Percentiles rank a stretch among this genome's conserved stretches.
Conservation (phyloP, 2,113 vertebrate species). For the Nothocercus nigrocapillus region DNA sequence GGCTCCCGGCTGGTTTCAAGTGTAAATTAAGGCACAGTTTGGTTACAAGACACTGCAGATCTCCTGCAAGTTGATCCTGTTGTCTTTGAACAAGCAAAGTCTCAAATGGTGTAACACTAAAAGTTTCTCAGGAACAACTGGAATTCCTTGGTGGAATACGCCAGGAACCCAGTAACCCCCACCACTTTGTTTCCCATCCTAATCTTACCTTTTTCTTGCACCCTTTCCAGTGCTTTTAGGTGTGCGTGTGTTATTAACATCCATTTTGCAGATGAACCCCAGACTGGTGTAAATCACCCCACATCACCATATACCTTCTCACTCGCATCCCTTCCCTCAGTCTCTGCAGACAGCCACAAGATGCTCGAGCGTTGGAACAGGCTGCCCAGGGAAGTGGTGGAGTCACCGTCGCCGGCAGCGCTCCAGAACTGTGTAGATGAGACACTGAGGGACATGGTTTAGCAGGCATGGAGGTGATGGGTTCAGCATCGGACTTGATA, state of each 20-base stretch:
- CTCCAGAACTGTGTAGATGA: too few relatives aligned
- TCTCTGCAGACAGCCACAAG: accelerated
- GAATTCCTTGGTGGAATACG: neutral
- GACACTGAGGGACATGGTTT: too few relatives aligned
- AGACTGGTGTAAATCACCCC: neutral
- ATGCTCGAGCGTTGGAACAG: too few relatives aligned
- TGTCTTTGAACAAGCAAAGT: neutral
- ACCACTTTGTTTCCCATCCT: neutral
- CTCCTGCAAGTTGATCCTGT: too few relatives aligned
- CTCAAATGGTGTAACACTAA: neutral
- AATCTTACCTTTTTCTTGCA: neutral
- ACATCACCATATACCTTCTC: accelerated
- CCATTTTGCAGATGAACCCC: accelerated
- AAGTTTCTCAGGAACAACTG: accelerated
- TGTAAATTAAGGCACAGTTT: neutral
- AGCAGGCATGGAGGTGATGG: too few relatives aligned
- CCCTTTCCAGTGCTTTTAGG: neutral
- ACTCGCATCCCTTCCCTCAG: neutral
- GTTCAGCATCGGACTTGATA: too few relatives aligned
- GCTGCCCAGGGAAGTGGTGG: too few relatives aligned
- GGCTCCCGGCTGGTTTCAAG: neutral
- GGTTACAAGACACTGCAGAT: neutral
- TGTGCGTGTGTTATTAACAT: neutral
- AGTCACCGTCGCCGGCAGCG: too few relatives aligned
- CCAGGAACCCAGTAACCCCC: neutral